phyloP scores from a whole-genome alignment of 2,888 invertebrate genomes.

The Apoda limacodes region DNA sequence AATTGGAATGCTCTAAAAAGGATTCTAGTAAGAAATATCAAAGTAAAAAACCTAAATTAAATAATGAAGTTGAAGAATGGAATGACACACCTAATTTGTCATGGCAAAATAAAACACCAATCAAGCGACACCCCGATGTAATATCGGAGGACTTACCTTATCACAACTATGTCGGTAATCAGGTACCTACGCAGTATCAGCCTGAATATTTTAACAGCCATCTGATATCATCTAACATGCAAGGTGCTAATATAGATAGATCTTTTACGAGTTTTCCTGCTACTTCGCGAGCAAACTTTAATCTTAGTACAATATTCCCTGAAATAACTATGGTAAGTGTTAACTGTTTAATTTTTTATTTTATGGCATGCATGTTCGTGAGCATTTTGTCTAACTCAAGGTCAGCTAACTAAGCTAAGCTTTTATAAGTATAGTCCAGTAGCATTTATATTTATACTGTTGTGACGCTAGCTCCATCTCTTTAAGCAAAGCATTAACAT shows the following conservation, averaged over 20 bases:
- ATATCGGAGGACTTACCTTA: slow-evolving; percentile 50
- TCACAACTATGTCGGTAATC: slow-evolving; percentile 53
- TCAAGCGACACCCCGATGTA: slow-evolving; percentile 45
- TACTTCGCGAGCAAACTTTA: slow-evolving; percentile 77
- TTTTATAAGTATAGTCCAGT: no score
- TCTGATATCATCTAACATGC: slow-evolving; percentile 50
- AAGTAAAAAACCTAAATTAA: slow-evolving; percentile 47
- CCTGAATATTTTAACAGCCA: slow-evolving; percentile 57
- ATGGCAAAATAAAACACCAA: slow-evolving; percentile 51
- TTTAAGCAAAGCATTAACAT: no score
- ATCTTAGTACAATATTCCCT: slow-evolving; percentile 85
- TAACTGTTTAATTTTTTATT: no score
- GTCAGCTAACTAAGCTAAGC: no score
- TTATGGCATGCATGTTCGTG: no score
- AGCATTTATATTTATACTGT: no score
- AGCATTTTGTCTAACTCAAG: no score
- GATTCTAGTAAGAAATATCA: slow-evolving; percentile 56
- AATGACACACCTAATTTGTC: slow-evolving; percentile 42
- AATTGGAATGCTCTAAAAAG: slow-evolving; percentile 60
- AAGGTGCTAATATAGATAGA: slow-evolving; percentile 44
- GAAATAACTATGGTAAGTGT: slow-evolving; percentile 77
- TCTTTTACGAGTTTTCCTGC: slow-evolving; percentile 46
- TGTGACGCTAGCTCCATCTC: no score
- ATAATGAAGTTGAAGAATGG: slow-evolving; percentile 53
- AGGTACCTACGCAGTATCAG: slow-evolving; percentile 54